A percentile compares a stretch with the other conserved stretches of the same genome.
phyloP scores from a whole-genome alignment of 2,888 invertebrate species.

The Rotaria sp. region DNA sequence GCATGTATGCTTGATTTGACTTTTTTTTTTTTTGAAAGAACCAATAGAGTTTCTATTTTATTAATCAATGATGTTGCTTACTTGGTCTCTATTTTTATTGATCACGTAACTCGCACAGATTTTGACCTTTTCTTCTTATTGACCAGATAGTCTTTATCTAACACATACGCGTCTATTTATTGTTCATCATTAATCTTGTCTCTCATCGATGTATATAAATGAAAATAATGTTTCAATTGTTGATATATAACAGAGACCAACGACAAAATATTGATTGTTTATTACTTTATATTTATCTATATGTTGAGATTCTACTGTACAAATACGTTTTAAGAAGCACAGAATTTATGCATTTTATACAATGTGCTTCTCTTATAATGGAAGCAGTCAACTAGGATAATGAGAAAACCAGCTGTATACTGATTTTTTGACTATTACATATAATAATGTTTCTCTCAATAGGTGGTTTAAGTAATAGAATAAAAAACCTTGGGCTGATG shows the following conservation, averaged over 20 bases:
- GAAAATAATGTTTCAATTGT: not conserved
- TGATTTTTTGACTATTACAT: not conserved
- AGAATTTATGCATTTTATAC: too few species aligned
- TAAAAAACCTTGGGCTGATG: not conserved
- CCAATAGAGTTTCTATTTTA: not conserved
- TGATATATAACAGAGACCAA: not conserved
- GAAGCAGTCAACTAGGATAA: not conserved
- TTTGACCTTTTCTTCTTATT: not conserved
- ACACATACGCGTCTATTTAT: not conserved
- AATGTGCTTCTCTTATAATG: not conserved
- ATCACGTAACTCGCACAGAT: not conserved
- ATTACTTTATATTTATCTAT: not conserved
- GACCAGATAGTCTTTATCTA: slow-evolving; percentile 12
- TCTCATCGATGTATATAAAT: not conserved
- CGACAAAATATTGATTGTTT: slow-evolving; percentile 11
- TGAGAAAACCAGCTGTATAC: not conserved
- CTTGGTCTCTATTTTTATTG: not conserved
- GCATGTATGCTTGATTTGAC: not conserved
- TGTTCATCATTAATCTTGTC: slow-evolving; percentile 2
- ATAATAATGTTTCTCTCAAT: not conserved
- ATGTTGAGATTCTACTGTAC: not conserved
- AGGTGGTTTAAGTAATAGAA: not conserved
- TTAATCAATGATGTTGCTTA: not conserved
- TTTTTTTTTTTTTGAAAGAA: not conserved
- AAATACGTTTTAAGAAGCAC: not conserved